These are phyloP conservation scores for Sebastes cheni DNA, from an alignment of 2,797 vertebrate species.

Conservation along the genomic window DNA sequence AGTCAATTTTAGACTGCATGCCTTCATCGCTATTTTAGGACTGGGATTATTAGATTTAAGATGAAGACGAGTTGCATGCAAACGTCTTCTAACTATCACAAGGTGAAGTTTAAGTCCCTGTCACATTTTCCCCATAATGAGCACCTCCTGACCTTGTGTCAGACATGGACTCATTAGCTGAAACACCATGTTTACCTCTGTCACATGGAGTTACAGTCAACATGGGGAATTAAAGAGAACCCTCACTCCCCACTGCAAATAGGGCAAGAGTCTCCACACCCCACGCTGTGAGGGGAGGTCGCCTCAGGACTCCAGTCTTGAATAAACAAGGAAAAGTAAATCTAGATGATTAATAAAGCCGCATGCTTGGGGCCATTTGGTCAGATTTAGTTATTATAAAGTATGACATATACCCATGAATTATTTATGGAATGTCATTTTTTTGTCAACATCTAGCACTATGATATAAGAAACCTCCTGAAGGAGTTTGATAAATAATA, in stretches of 20 bases:
- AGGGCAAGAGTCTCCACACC: slow-evolving; percentile 3
- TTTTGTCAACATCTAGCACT: neutral
- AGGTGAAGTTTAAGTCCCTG: slow-evolving; percentile 7
- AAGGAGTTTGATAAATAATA: neutral
- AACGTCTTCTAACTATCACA: neutral
- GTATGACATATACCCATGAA: slow-evolving; percentile 7
- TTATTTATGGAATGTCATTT: slow-evolving; percentile 8
- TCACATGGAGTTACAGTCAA: slow-evolving; percentile 67
- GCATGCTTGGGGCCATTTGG: slow-evolving; percentile 11
- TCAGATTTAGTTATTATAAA: slow-evolving; percentile 14
- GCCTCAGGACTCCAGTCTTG: slow-evolving; percentile 15
- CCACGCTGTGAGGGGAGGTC: neutral
- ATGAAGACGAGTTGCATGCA: neutral
- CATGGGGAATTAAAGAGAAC: slow-evolving; percentile 1
- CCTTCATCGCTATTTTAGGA: neutral
- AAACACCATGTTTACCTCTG: slow-evolving; percentile 61
- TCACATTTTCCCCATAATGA: slow-evolving; percentile 45
- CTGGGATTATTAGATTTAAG: neutral
- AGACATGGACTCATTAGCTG: slow-evolving; percentile 65
- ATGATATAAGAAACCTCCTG: neutral
- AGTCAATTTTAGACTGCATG: neutral
- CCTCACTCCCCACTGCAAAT: neutral
- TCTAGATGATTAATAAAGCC: neutral
- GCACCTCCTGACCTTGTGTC: slow-evolving; percentile 49
- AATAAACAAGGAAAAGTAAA: slow-evolving; percentile 16